Evolutionary conservation across 2,113 vertebrate species (phyloP), one percentile per base, ranked within the genome.

Genomic region (Oncorhynchus nerka): DNA sequence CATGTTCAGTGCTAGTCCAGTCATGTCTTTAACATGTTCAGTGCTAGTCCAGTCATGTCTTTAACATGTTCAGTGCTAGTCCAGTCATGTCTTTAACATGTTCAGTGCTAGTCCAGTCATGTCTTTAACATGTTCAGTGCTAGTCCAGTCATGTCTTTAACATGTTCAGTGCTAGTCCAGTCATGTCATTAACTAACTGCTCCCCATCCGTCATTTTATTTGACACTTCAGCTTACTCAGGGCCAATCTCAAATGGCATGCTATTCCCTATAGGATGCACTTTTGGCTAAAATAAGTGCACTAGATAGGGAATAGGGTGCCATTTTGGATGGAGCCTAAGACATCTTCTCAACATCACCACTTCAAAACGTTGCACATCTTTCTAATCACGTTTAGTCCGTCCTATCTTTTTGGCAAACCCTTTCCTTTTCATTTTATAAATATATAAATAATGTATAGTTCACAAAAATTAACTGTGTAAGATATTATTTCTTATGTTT

Each of bases 401-500:
- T 99, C 97, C 97, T 95, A 93, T 95, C 91, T 97, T 96, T 97
- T 97, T 95, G 95, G 92, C 91, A 94, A 96, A 92, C 94, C 90
- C 93, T 96, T 95, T 93, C 93, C 91, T 93, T 93, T 92, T 92
- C 89, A 90, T 92, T 93, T 81, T 94, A 95, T 94, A 95, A 95
- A 95, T 97, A 95, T 99, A 98, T 97, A 97, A 98, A 98, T 97
- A 97, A 97, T 98, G 97, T 99, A 98, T 96, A 99, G 97, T 97
- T 96, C 94, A 96, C 94, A 97, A 95, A 98, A 97, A 95, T 95
- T 95, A 97, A 97, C 96, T 97, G 94, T 98, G 96, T 97, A 98
- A 98, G 94, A 97, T 98, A 98, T 95, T 95, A 95, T 96, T 96
- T 96, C 95, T 93, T 94, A 91, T 96, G 91, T 94, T 97, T 96